phyloP scores from a whole-genome alignment of 2,797 vertebrate species.

The Clamator glandarius region DNA sequence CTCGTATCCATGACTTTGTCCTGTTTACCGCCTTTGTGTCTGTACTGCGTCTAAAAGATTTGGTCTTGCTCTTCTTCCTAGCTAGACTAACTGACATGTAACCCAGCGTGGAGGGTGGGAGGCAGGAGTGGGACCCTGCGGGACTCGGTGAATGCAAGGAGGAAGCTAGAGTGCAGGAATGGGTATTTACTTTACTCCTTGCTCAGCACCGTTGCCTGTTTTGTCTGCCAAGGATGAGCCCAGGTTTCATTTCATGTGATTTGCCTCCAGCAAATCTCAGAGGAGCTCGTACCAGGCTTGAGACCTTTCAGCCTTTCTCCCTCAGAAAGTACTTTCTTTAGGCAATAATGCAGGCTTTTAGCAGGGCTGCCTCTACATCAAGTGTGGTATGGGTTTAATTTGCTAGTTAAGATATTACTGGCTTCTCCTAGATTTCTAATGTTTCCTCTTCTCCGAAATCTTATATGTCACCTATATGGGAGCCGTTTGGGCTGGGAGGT shows the following conservation, averaged over 20 bases:
- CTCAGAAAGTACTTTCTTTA: neutral
- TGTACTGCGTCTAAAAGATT: neutral
- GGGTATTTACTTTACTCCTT: neutral
- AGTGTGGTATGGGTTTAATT: neutral
- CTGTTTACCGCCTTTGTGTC: neutral
- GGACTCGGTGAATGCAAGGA: neutral
- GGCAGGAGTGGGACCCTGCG: neutral
- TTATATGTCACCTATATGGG: neutral
- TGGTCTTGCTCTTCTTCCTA: neutral
- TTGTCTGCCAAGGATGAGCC: neutral
- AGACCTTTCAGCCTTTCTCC: neutral
- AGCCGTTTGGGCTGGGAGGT: neutral
- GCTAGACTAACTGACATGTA: neutral
- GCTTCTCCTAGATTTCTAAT: neutral
- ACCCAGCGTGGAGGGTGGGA: neutral
- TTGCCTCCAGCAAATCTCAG: neutral
- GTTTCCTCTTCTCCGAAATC: slow-evolving; percentile 3
- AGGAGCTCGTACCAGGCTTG: neutral
- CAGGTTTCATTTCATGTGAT: neutral
- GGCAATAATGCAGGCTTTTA: neutral
- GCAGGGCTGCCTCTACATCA: neutral
- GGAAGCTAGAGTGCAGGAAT: too few relatives aligned
- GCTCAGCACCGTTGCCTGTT: neutral
- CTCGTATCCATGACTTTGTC: neutral
- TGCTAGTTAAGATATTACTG: slow-evolving; percentile 3